These are phyloP conservation scores for Dendrocincla tyrannina DNA, from an alignment of 2,797 vertebrate genomes.

Conservation along the genomic window DNA sequence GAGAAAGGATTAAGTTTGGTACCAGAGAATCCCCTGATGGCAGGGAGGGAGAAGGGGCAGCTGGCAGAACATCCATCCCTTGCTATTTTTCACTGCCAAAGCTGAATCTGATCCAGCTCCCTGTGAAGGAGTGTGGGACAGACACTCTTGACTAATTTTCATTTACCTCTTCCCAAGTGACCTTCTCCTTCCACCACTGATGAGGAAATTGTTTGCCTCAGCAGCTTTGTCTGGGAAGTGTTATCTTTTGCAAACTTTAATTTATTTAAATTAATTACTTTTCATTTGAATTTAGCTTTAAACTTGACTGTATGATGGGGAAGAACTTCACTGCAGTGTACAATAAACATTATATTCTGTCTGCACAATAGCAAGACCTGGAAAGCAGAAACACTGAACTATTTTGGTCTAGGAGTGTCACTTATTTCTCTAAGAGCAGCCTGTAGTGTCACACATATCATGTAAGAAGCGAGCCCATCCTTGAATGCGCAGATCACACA, in stretches of 20 bases:
- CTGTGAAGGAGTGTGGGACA: neutral
- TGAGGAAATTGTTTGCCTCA: neutral
- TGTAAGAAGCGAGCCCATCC: neutral
- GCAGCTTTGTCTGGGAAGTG: neutral
- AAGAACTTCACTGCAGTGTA: neutral
- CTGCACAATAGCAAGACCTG: neutral
- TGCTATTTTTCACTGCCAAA: neutral
- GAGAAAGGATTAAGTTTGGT: neutral
- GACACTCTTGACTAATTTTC: neutral
- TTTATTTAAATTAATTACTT: neutral
- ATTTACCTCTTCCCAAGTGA: neutral
- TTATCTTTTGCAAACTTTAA: neutral
- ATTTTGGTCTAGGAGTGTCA: neutral
- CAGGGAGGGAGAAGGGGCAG: neutral
- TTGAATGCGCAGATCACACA: neutral
- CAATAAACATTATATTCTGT: neutral
- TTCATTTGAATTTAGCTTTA: neutral
- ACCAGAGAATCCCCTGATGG: neutral
- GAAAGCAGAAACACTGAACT: neutral
- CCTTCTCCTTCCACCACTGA: neutral
- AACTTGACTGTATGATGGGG: neutral
- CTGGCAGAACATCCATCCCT: neutral
- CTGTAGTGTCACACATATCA: rapidly evolving
- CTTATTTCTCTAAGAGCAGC: neutral
- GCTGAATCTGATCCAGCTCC: neutral